Evolutionary conservation across 1,140 invertebrate species (phyloP), one percentile per base, ranked within the genome.

Genomic region (Cryptotermes secundus): DNA sequence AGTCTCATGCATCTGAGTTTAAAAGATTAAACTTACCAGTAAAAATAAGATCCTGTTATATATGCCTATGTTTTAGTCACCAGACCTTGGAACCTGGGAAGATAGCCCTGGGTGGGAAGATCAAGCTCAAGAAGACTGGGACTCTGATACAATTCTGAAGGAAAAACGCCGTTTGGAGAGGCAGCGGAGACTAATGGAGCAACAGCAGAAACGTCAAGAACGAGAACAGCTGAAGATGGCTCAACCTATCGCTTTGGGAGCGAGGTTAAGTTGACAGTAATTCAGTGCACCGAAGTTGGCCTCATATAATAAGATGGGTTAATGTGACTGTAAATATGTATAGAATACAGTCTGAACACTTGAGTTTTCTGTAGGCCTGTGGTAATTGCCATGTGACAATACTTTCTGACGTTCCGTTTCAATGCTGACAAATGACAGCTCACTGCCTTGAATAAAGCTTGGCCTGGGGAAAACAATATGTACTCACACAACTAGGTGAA

Each of bases 51-150:
- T 31, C n/a, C 9, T 36, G 4, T 9, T 80, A 34, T 80, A 2
- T 35, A 7, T 34, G 35, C 34, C 9, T n/a, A 83, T 84, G 35
- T 65, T 83, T 45, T 82, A 85, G 85, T 79, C 82, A 19, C 79
- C 85, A 19, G 85, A 85, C 26, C 45, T 85, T 53, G 85, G 49
- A 31, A 83, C 83, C 3, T 85, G 85, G 85, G 85, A 85, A 42
- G 85, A 85, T 16, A 53, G 72, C n/a, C 82, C 85, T 38, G 85
- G 85, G 10, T 85, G 85, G 85, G 85, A 85, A 38, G 82, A 85
- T n/a, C 82, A 85, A 38, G 81, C 85, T 10, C 84, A 85, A 83
- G 84, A 85, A 42, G 85, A 85, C 6, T 85, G 85, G 83, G 85
- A 85, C 45, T 72, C 82, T 53, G 85, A 85, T 53, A 80, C 72